Conservation (phyloP, 2,113 vertebrate species). For the Sceloporus tristichus region DNA sequence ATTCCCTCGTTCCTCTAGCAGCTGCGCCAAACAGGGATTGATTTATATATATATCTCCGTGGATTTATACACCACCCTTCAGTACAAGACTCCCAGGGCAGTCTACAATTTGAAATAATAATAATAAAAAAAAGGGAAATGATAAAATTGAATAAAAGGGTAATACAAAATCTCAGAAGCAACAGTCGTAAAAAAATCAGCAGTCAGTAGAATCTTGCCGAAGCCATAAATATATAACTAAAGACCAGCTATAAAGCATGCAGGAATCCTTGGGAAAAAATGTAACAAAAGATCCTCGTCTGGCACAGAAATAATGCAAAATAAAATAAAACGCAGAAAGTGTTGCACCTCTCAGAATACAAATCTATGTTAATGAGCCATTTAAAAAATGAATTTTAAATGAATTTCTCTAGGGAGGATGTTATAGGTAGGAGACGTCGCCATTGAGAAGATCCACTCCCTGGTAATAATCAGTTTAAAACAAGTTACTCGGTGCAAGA, state of each 20-base stretch:
- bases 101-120: background rate
- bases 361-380: background rate
- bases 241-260: background rate
- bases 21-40: background rate
- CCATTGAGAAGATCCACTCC: background rate
- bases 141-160: slow-evolving; percentile 4
- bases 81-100: background rate
- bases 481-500: too few relatives aligned
- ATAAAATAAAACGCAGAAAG: background rate
- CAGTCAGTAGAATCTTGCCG: background rate
- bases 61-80: background rate
- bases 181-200: background rate
- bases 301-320: background rate
- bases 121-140: background rate
- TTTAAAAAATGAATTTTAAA: background rate
- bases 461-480: background rate
- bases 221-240: background rate
- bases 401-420: background rate
- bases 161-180: background rate
- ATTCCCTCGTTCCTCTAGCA: background rate
- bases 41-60: background rate
- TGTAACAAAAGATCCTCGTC: background rate
- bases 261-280: background rate
- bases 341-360: background rate
- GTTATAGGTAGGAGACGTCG: background rate